Conservation (phyloP, 2,888 invertebrate genomes). For the Limnephilus marmoratus region DNA sequence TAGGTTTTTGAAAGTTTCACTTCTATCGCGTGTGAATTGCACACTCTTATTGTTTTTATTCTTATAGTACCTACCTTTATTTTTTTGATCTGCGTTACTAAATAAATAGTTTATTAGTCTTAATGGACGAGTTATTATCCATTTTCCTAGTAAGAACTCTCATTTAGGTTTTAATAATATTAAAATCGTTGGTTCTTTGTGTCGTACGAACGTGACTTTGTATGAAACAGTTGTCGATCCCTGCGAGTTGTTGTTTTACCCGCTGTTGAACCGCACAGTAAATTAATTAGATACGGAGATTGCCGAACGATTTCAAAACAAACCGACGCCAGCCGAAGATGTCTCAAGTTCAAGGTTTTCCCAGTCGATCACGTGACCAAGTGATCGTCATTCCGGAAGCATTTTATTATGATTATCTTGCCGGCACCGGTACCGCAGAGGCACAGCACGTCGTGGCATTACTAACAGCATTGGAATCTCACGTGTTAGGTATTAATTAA, state of each 20-base stretch:
- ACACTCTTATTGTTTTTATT: too few relatives aligned
- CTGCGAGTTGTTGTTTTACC: neutral
- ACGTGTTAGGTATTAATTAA: too few relatives aligned
- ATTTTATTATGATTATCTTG: slow-evolving; percentile 8
- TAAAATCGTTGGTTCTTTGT: neutral
- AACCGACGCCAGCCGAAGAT: slow-evolving; percentile 6
- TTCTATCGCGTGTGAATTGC: too few relatives aligned
- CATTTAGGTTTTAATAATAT: neutral
- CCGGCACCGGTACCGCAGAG: too few relatives aligned
- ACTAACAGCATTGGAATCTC: neutral
- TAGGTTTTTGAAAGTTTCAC: too few relatives aligned
- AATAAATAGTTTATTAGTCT: neutral
- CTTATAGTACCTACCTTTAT: neutral
- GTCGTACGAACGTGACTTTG: neutral
- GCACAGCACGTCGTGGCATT: neutral
- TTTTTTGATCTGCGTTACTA: neutral
- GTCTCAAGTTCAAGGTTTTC: slow-evolving; percentile 14
- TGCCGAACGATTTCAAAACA: slow-evolving; percentile 14
- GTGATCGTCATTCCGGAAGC: neutral
- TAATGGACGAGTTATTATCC: neutral
- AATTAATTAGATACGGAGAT: neutral
- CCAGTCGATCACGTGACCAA: neutral
- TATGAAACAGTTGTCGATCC: neutral
- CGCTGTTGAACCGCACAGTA: neutral
- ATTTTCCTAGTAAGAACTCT: neutral